Evolutionary conservation across 2,888 invertebrate species (phyloP).

Genomic region (Crioceris asparagi): DNA sequence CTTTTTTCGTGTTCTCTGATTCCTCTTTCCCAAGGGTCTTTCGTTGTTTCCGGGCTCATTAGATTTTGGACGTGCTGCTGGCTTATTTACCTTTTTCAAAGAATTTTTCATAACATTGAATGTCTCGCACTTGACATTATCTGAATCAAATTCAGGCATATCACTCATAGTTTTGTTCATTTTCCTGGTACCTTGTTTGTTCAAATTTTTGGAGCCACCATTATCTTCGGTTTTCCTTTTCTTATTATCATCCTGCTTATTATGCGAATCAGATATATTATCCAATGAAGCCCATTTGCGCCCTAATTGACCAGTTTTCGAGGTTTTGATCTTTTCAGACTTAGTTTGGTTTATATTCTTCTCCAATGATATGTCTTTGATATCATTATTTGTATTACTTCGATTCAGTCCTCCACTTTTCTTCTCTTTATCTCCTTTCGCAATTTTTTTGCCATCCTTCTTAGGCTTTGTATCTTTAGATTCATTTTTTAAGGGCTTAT

Average conservation of each 20-base stretch:
- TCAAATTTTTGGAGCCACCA: slow-evolving; percentile 40
- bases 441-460: slow-evolving; percentile 36
- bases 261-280: slow-evolving; percentile 38
- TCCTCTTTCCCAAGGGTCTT: slow-evolving; percentile 40
- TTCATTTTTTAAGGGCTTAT: slow-evolving; percentile 30
- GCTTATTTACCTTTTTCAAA: slow-evolving; percentile 30
- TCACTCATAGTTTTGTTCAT: slow-evolving; percentile 35
- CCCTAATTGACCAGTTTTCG: slow-evolving; percentile 36
- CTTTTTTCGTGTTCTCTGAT: slow-evolving; percentile 42
- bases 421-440: slow-evolving; percentile 35
- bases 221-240: slow-evolving; percentile 29
- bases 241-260: slow-evolving; percentile 36
- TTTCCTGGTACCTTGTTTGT: slow-evolving; percentile 37
- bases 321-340: slow-evolving; percentile 35
- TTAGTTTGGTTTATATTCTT: slow-evolving; percentile 29
- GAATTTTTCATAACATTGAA: slow-evolving; percentile 28
- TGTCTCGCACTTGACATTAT: slow-evolving; percentile 27
- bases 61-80: slow-evolving; percentile 24
- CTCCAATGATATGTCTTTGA: slow-evolving; percentile 31
- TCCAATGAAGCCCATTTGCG: slow-evolving; percentile 54
- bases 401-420: slow-evolving; percentile 37
- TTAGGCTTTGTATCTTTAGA: slow-evolving; percentile 34
- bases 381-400: slow-evolving; percentile 45
- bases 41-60: slow-evolving; percentile 27
- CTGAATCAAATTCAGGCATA: slow-evolving; percentile 27